Percentiles rank a stretch among this genome's conserved stretches.
Evolutionary conservation across 2,888 invertebrate species (phyloP).

Genomic region (Sphaerophoria taeniata): DNA sequence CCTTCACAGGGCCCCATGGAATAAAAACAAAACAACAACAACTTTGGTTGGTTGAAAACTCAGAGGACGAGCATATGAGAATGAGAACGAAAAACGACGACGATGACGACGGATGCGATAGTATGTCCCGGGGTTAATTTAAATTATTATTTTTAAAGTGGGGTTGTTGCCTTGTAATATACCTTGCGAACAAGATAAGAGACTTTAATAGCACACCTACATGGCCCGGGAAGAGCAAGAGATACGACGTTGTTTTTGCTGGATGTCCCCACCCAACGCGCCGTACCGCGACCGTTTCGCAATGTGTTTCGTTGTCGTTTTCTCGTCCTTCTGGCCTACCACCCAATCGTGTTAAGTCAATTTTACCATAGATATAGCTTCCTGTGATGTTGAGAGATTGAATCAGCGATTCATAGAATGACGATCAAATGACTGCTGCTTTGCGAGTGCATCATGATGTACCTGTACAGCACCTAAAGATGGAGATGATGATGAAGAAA

Average conservation of each 20-base stretch:
- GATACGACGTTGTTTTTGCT: slow-evolving; percentile 40
- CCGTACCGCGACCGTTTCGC: too few relatives aligned
- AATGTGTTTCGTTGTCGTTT: background rate
- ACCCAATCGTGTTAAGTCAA: slow-evolving; percentile 61
- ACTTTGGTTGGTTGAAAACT: background rate
- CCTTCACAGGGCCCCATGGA: slow-evolving; percentile 7
- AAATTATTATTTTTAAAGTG: slow-evolving; percentile 75
- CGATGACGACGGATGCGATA: slow-evolving; percentile 71
- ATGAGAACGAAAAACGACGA: too few relatives aligned
- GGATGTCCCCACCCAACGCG: slow-evolving; percentile 30
- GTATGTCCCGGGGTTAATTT: slow-evolving; percentile 74
- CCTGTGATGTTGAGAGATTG: slow-evolving; percentile 45
- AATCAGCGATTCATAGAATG: slow-evolving; percentile 38
- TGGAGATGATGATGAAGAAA: slow-evolving; percentile 14
- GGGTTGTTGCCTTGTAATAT: slow-evolving; percentile 74
- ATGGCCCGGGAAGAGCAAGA: slow-evolving; percentile 33
- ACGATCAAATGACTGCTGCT: slow-evolving; percentile 61
- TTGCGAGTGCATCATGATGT: slow-evolving; percentile 63
- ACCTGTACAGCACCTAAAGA: slow-evolving; percentile 24
- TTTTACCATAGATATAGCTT: slow-evolving; percentile 58
- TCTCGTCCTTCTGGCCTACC: slow-evolving; percentile 24
- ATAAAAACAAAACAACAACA: slow-evolving; percentile 36
- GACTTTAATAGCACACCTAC: slow-evolving; percentile 72
- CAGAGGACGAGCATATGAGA: slow-evolving; percentile 17
- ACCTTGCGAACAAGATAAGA: slow-evolving; percentile 73